These are phyloP conservation scores for Barbus barbus DNA, from an alignment of 2,113 vertebrate species.

Conservation along the genomic window DNA sequence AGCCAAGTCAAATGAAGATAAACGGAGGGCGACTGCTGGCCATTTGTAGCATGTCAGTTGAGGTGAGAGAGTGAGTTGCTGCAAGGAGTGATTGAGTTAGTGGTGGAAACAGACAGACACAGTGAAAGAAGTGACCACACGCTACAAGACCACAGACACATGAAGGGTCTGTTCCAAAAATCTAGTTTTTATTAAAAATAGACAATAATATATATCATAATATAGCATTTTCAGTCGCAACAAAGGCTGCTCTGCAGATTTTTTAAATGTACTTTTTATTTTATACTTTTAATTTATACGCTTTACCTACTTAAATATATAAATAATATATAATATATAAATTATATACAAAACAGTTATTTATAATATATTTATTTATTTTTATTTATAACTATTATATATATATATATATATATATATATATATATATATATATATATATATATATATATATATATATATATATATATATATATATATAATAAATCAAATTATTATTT, in stretches of 20 bases:
- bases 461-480: no score
- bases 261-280: neutral
- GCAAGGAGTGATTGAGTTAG: constrained; percentile 28
- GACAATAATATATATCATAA: no score
- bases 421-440: no score
- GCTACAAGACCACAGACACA: constrained; percentile 1
- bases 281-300: no score
- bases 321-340: no score
- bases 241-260: no score
- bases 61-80: constrained; percentile 20
- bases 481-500: no score
- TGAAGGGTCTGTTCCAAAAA: neutral
- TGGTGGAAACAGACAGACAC: constrained; percentile 3
- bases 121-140: neutral
- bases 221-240: neutral
- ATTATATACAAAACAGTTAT: no score
- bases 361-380: no score
- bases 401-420: neutral
- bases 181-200: neutral
- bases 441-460: no score
- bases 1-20: constrained; percentile 21
- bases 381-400: no score
- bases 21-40: constrained; percentile 17
- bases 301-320: no score
- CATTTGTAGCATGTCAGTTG: constrained; percentile 42